Conservation (phyloP, 2,113 vertebrate species). For the Scortum barcoo region DNA sequence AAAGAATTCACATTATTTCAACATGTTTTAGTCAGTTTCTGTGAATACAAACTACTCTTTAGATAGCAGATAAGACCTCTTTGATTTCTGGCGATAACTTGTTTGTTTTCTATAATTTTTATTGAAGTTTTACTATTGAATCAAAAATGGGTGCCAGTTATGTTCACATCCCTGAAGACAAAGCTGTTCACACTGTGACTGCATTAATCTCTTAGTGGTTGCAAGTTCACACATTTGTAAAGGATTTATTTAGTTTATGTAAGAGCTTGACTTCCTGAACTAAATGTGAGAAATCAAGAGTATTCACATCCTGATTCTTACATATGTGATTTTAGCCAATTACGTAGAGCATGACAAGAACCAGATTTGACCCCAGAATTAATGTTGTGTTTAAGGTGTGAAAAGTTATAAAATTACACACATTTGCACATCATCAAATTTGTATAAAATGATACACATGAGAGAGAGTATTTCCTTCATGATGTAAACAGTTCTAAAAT, state of each 20-base stretch:
- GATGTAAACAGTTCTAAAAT: too few species aligned
- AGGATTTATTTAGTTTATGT: not conserved
- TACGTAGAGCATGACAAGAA: not conserved
- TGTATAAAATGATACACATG: not conserved
- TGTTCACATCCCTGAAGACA: not conserved
- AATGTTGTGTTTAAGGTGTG: not conserved
- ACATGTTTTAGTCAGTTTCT: not conserved
- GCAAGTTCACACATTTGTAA: not conserved
- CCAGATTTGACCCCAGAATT: not conserved
- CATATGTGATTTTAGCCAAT: too few species aligned
- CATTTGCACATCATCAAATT: not conserved
- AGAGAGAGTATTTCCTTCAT: not conserved
- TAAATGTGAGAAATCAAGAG: not conserved
- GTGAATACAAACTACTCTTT: not conserved
- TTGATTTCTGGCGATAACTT: not conserved
- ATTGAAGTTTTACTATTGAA: not conserved
- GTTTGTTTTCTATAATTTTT: not conserved
- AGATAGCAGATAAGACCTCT: not conserved
- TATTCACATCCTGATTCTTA: not conserved
- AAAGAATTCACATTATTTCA: not conserved
- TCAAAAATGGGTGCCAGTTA: not conserved
- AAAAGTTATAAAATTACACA: not conserved
- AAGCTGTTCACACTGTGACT: not conserved
- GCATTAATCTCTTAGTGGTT: not conserved
- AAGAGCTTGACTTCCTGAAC: conserved; percentile 2